Base-by-base conservation (phyloP, 2,797 vertebrate genomes). In the Cryptoprocta ferox region DNA sequence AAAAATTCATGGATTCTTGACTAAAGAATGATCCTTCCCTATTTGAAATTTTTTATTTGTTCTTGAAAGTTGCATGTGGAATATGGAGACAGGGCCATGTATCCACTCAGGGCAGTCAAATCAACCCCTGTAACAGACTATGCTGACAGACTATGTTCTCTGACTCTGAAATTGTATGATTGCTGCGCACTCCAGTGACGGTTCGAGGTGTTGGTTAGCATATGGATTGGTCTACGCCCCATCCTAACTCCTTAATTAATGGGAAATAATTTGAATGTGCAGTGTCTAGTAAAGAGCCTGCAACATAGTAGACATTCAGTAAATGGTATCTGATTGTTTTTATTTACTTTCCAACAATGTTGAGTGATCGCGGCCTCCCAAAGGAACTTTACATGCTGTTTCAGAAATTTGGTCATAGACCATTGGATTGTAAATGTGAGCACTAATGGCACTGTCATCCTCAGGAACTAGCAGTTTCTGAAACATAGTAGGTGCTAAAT, bases 281-380 rank as follows among this genome's bases (percentile, higher is more conserved):
- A 24, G 48, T 19, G 76, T 16, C 61, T 76, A 65, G 91, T 35
- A 92, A 13, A 88, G 35, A 82, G 42, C 26, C 8, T 37, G 73
- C 73, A 84, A 85, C 13, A 91, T 8, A 63, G 19, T 1, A 82
- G 59, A 59, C 21, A 50, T 37, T 85, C 70, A 68, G 68, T 80
- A 15, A 73, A 86, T 65, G 26, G 21, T 16, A 65, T 15, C 59
- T 83, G 26, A 4, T 48, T 78, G 28, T 61, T 30, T 91, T 70
- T 91, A 89, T 48, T 97, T 91, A 79, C 50, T 91, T 95, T 82
- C 28, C 80, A 89, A 89, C 53, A 86, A 81, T 66, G 65, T 4
- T 37, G 61, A 86, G 78, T 61, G 32, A 15, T 37, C 35, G 19
- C 12, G 61, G 75, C 76, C 6, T 39, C 39, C 45, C 45, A 81